A percentile compares a stretch with the other conserved stretches of the same genome.
Conservation (phyloP, 2,797 vertebrate genomes). For the Cyclopterus lumpus region DNA sequence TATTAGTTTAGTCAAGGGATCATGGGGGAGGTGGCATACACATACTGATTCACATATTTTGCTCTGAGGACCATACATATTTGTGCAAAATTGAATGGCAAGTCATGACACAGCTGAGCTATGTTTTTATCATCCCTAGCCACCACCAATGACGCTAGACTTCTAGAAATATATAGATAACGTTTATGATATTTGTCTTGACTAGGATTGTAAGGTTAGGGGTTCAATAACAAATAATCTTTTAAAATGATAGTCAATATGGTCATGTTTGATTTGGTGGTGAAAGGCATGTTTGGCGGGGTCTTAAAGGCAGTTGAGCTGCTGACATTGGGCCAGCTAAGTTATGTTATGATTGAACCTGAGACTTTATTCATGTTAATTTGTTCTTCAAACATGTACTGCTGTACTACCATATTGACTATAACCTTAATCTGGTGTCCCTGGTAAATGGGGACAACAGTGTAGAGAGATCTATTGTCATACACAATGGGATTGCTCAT, state of each 20-base stretch:
- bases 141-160: too few species aligned
- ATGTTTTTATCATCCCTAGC: background rate
- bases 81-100: background rate
- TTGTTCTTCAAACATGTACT: constrained; percentile 8
- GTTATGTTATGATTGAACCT: constrained; percentile 27
- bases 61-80: background rate
- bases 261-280: background rate
- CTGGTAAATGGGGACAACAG: background rate
- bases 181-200: background rate
- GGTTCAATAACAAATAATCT: background rate
- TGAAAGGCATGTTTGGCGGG: background rate
- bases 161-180: too few species aligned
- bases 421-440: constrained; percentile 7
- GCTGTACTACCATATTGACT: constrained; percentile 2
- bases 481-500: background rate
- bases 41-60: background rate
- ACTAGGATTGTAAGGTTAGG: background rate
- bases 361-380: constrained; percentile 20
- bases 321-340: constrained; percentile 1
- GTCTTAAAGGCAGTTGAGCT: background rate
- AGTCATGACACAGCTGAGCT: background rate
- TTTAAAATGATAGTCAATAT: constrained; percentile 10
- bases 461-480: background rate
- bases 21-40: background rate
- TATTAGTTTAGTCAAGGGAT: constrained; percentile 33